A percentile compares a stretch with the other conserved stretches of the same genome.
Evolutionary conservation across 1,140 invertebrate species (phyloP).

Genomic region (Diorhabda carinulata): DNA sequence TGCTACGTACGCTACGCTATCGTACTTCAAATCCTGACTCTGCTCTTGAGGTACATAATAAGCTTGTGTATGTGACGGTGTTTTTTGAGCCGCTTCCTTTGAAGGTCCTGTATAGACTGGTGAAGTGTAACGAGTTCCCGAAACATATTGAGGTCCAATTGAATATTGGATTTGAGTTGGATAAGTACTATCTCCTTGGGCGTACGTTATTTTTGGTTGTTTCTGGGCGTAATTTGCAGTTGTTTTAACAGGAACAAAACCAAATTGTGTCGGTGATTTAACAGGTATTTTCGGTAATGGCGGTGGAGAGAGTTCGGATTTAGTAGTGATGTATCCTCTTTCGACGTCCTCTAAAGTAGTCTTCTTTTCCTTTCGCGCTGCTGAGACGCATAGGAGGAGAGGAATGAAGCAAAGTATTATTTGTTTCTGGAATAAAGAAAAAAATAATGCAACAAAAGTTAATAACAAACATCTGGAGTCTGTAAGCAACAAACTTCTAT

Average conservation of each 20-base stretch:
- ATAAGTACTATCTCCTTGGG: not conserved
- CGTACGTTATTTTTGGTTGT: slow-evolving; percentile 29
- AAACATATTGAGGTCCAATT: not conserved
- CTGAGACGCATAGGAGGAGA: slow-evolving; percentile 20
- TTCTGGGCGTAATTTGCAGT: slow-evolving; percentile 29
- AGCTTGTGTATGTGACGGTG: not conserved
- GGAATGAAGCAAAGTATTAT: slow-evolving; percentile 10
- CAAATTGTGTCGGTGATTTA: slow-evolving; percentile 33
- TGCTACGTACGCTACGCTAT: slow-evolving; percentile 33
- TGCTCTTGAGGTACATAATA: slow-evolving; percentile 23
- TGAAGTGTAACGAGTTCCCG: slow-evolving; percentile 4
- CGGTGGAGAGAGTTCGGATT: slow-evolving; percentile 9
- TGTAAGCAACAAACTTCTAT: no score
- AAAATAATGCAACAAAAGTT: no score
- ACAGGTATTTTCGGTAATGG: slow-evolving; percentile 13
- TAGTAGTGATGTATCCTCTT: slow-evolving; percentile 29
- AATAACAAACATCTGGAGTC: no score
- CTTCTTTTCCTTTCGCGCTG: slow-evolving; percentile 27
- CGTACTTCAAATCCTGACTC: slow-evolving; percentile 26
- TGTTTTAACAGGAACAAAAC: slow-evolving; percentile 35
- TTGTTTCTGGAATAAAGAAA: slow-evolving; percentile 24
- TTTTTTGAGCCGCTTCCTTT: not conserved
- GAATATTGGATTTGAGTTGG: not conserved
- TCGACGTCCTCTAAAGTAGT: slow-evolving; percentile 39
- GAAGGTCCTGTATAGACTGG: not conserved